Evolutionary conservation across 2,888 invertebrate genomes (phyloP), one percentile per base, ranked within the genome.

Genomic region (Acheta domesticus): DNA sequence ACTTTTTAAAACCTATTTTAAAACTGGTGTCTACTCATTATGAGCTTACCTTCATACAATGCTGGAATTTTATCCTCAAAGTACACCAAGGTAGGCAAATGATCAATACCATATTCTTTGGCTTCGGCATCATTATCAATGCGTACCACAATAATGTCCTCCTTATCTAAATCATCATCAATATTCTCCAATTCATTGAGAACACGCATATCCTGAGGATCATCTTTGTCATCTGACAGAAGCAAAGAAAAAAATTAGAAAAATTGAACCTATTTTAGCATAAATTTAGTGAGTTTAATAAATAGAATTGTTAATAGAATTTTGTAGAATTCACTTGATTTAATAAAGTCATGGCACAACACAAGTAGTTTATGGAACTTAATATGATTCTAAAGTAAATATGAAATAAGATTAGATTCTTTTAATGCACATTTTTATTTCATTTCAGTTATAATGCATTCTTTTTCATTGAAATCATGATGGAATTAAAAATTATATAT

Each of bases 11-110:
- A 36, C 36, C 8, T 5, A 36, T 36, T 36, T 8, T 8, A 36
- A 36, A 36, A 36, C 8, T 8, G 8, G 36, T 36, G 8, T 36
- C 8, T 36, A 36, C 36, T 36, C 36, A 36, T 36, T 36, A 36
- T 36, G 5, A 1, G 5, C 76, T 80, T 84, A 85, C 87, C 96
- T 88, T 96, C 96, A 86, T 96, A 97, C 79, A 96, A 89, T 0
- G 96, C 95, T 2, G 97, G 97, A 80, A 96, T 95, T 86, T 95
- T 94, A 84, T 95, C 93, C 87, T 97, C 96, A 85, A 96, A 97
- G 87, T 96, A 97, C 21, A 97, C 91, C 62, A 97, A 87, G 0
- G 93, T 92, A 11, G 95, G 97, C 19, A 96, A 89, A 86, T 96
- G 95, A 86, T 96, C 95, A 82, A 97, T 94, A 80, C 96, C 96